phyloP scores from a whole-genome alignment of 2,113 vertebrate species.

The Ahaetulla prasina region DNA sequence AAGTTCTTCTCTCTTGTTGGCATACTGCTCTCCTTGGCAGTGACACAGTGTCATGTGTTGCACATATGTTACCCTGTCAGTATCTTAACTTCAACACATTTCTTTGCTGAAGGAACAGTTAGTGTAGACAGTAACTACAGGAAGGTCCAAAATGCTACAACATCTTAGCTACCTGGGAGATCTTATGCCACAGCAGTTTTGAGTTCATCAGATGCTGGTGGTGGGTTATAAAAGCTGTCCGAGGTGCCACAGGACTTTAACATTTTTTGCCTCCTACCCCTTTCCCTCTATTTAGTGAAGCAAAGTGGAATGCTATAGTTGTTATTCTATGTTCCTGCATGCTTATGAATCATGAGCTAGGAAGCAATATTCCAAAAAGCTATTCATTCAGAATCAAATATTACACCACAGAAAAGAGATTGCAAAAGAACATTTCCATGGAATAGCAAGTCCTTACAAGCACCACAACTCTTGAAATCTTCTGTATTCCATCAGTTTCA shows the following conservation, averaged over 20 bases:
- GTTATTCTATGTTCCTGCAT: not conserved
- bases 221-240: not conserved
- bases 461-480: not conserved
- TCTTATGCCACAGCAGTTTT: not conserved
- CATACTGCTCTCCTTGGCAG: not conserved
- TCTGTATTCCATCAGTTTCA: not conserved
- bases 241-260: not conserved
- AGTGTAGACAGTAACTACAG: not conserved
- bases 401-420: not conserved
- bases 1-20: not conserved
- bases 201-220: not conserved
- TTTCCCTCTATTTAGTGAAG: constrained; percentile 17
- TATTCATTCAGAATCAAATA: not conserved
- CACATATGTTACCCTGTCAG: not conserved
- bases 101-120: not conserved
- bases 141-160: not conserved
- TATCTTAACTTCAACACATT: not conserved
- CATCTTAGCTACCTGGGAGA: not conserved
- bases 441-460: not conserved
- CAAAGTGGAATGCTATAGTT: not conserved
- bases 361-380: not conserved
- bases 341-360: not conserved
- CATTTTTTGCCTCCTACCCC: not conserved
- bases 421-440: not conserved
- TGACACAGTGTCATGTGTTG: not conserved